Evolutionary conservation across 2,113 vertebrate species (phyloP).

Genomic region (Aix galericulata): DNA sequence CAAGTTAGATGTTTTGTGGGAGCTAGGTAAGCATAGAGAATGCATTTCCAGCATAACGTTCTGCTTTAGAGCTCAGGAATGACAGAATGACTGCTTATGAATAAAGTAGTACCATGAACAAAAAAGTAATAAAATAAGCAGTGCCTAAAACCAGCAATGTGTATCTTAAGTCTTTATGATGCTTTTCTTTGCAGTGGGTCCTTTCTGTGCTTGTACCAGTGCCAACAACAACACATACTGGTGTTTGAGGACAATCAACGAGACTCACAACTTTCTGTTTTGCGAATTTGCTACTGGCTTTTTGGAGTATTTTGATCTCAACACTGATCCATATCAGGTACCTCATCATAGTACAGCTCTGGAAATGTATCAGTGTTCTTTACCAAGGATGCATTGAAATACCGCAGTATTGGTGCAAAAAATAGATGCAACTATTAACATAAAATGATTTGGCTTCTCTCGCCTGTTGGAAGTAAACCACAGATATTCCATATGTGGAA

Average conservation of each 20-base stretch:
- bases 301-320: conserved; percentile 97
- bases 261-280: conserved; percentile 97
- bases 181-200: conserved; percentile 84
- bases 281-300: conserved; percentile 98
- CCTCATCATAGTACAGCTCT: background rate
- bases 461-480: background rate
- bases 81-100: background rate
- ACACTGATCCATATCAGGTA: conserved; percentile 96
- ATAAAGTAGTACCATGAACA: background rate
- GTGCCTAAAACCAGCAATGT: background rate
- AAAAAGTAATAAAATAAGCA: background rate
- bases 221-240: conserved; percentile 99
- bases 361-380: background rate
- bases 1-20: accelerated
- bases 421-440: background rate
- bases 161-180: background rate
- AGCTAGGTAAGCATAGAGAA: background rate
- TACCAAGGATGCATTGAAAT: background rate
- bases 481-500: background rate
- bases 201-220: conserved; percentile 97
- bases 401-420: accelerated
- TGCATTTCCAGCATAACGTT: too few species aligned
- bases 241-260: conserved; percentile 96
- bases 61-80: background rate
- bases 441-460: background rate